Evolutionary conservation across 2,888 invertebrate species (phyloP).

Genomic region (Sesia bembeciformis): DNA sequence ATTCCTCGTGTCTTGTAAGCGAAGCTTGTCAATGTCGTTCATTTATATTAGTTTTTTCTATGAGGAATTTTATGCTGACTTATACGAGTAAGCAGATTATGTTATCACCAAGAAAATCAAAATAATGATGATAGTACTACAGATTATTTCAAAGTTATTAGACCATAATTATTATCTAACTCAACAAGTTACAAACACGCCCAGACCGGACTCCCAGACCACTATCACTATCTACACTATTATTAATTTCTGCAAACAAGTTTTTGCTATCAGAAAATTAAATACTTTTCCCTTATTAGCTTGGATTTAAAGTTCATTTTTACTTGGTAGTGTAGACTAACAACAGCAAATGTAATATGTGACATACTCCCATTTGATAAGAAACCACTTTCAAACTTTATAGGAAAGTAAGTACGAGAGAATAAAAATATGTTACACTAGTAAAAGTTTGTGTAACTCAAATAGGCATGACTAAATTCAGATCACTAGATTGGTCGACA

Average conservation of each 20-base stretch:
- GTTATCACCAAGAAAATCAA: too few relatives aligned
- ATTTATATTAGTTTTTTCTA: too few relatives aligned
- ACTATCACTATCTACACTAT: constrained; percentile 19
- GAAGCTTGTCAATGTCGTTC: too few relatives aligned
- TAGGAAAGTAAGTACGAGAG: constrained; percentile 1
- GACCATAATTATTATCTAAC: background rate
- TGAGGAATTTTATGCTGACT: too few relatives aligned
- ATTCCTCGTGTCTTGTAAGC: too few relatives aligned
- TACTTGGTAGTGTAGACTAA: background rate
- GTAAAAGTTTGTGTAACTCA: constrained; percentile 6
- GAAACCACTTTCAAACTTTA: constrained; percentile 26
- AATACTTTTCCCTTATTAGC: background rate
- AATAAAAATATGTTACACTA: constrained; percentile 10
- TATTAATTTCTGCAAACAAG: background rate
- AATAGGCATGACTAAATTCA: too few relatives aligned
- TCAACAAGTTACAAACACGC: constrained; percentile 1
- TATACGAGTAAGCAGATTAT: too few relatives aligned
- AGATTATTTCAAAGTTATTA: too few relatives aligned
- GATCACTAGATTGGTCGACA: too few relatives aligned
- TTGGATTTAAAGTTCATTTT: background rate
- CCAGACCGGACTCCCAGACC: constrained; percentile 6
- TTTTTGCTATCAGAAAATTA: background rate
- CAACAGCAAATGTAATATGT: constrained; percentile 5
- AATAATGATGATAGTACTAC: too few relatives aligned
- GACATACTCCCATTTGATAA: constrained; percentile 29